A percentile compares a stretch with the other conserved stretches of the same genome.
These are phyloP conservation scores for Thymelicus acteon DNA, from an alignment of 2,888 invertebrate species.

Conservation along the genomic window DNA sequence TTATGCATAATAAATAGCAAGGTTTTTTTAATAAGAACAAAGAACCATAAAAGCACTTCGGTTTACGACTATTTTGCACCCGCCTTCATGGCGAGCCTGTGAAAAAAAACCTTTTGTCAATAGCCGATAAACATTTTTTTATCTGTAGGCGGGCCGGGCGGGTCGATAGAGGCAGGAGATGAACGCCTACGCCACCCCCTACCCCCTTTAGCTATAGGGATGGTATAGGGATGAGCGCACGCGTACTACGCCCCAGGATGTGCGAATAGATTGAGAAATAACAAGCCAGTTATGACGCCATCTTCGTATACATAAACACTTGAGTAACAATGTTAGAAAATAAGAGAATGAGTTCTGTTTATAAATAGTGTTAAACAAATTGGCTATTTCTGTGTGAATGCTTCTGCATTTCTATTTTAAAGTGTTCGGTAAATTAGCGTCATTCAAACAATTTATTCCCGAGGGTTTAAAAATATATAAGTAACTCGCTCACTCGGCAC, in stretches of 20 bases:
- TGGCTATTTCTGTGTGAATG: too few relatives aligned
- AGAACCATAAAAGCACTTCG: too few relatives aligned
- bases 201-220: conserved; percentile 10
- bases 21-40: too few relatives aligned
- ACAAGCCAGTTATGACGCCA: conserved; percentile 19
- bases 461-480: too few relatives aligned
- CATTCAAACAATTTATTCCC: too few relatives aligned
- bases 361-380: too few relatives aligned
- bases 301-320: background rate
- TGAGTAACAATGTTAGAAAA: too few relatives aligned
- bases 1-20: too few relatives aligned
- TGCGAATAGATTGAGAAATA: conserved; percentile 39
- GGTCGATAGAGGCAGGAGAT: conserved; percentile 71
- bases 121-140: conserved; percentile 53
- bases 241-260: conserved; percentile 48
- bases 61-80: background rate
- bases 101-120: conserved; percentile 5
- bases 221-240: conserved; percentile 56
- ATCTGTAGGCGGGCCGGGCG: conserved; percentile 53
- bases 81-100: background rate
- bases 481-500: too few relatives aligned
- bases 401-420: too few relatives aligned
- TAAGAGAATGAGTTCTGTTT: too few relatives aligned
- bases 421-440: too few relatives aligned
- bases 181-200: conserved; percentile 58